phyloP scores from a whole-genome alignment of 2,888 invertebrate genomes.

The Chymomyza caudatula region DNA sequence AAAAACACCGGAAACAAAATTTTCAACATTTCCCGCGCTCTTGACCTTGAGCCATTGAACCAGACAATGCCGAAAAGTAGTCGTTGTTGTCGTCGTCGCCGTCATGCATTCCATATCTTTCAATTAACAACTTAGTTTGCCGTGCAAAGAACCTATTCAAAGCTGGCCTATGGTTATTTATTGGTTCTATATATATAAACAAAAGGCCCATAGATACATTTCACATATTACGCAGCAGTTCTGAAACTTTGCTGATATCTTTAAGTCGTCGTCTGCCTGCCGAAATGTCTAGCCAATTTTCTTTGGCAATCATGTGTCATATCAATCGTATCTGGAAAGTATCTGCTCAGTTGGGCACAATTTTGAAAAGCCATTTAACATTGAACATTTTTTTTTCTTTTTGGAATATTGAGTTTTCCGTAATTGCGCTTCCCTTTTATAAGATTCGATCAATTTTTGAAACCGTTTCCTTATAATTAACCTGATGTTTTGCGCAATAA shows the following conservation, averaged over 20 bases:
- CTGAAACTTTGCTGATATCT: neutral
- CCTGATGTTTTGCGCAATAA: neutral
- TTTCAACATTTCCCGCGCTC: neutral
- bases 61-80: neutral
- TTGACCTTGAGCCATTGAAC: neutral
- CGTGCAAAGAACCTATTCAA: neutral
- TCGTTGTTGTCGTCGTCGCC: too few species aligned
- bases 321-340: neutral
- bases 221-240: neutral
- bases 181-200: neutral
- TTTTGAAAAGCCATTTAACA: neutral
- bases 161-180: neutral
- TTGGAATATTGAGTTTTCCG: neutral
- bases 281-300: neutral
- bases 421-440: neutral
- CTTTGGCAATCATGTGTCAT: neutral
- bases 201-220: neutral
- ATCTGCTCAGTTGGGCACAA: neutral
- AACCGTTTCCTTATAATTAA: neutral
- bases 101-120: neutral
- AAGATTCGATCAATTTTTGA: neutral
- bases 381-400: neutral
- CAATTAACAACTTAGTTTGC: neutral
- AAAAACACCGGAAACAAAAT: neutral
- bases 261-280: neutral